Base-by-base conservation (phyloP, 2,797 vertebrate genomes). In the Lutjanus campechanus region DNA sequence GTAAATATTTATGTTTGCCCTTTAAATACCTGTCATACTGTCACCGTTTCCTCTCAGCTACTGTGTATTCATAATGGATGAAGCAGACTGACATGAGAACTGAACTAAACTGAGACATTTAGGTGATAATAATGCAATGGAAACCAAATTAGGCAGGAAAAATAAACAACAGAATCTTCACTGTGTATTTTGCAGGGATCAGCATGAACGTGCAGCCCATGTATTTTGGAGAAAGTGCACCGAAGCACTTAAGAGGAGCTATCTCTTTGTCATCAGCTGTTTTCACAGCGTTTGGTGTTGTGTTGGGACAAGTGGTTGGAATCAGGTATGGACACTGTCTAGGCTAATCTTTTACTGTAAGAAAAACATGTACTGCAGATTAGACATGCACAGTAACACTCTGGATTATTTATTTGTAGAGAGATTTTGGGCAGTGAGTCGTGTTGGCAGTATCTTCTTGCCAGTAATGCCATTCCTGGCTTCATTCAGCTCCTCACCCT, bases 141-240 rank as follows among this genome's bases (percentile, higher is more conserved):
- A 40, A 36, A 22, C 2, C 51, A 9, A 49, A 36, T 17, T 17
- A 29, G 5, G n/a, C 25, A 41, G 47, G 15, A 29, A 11, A 13
- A 22, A 40, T 11, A 67, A 4, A 43, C 25, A 43, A 66, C 40
- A 61, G 8, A 53, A 36, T 40, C 17, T 17, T n/a, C 2, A 70
- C 17, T 82, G 9, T 85, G 36, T 81, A 29, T 84, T 89, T 67
- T 90, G 44, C 88, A 98, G 97, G 97, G 64, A 94, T 99, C 74
- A 96, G 97, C 93, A 97, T 99, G 96, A 98, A 95, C n/a, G 89
- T 98, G 36, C 97, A 99, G 87, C 97, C 97, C 72, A 98, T 98
- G 97, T 98, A 98, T 79, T 96, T 99, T 89, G 97, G 97, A 47
- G 97, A 98, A 90, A 97, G 97, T 15, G 97, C 97, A 8, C 97